Conservation (phyloP, 2,113 vertebrate genomes). For the Neofelis nebulosa region DNA sequence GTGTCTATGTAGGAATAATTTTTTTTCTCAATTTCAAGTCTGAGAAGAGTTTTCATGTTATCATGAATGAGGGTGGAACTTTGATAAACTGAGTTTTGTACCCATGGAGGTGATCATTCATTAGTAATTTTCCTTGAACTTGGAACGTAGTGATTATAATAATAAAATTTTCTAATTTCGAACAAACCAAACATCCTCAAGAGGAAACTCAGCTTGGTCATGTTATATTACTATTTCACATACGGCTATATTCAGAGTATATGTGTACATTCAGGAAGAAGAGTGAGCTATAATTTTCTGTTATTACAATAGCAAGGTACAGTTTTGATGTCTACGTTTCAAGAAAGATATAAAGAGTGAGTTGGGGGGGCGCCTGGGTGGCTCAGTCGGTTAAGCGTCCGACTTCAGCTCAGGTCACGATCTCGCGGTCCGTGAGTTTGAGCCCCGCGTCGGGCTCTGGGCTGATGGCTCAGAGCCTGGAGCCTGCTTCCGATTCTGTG, state of each 20-base stretch:
- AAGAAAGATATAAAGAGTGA: background rate
- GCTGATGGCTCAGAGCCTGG: too few relatives aligned
- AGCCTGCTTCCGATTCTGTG: too few relatives aligned
- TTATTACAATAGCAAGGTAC: background rate
- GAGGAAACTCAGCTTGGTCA: background rate
- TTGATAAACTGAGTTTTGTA: conserved; percentile 40
- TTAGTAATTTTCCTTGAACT: conserved; percentile 7
- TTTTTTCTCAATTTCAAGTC: background rate
- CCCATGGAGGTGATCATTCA: background rate
- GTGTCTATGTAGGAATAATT: background rate
- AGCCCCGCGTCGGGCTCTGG: too few relatives aligned
- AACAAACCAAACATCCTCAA: background rate
- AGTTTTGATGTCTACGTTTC: background rate
- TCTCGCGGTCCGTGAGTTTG: too few relatives aligned
- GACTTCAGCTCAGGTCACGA: too few relatives aligned
- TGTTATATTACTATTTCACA: background rate
- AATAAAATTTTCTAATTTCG: background rate
- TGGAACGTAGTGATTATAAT: background rate
- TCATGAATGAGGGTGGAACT: background rate
- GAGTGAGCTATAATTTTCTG: background rate
- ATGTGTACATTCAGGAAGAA: background rate
- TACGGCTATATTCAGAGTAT: background rate
- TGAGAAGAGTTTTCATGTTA: conserved; percentile 26
- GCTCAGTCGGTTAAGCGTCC: too few relatives aligned
- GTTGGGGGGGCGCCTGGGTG: background rate